A percentile compares a stretch with the other conserved stretches of the same genome.
Evolutionary conservation across 2,888 invertebrate species (phyloP).

Genomic region (Geotrupes spiniger): DNA sequence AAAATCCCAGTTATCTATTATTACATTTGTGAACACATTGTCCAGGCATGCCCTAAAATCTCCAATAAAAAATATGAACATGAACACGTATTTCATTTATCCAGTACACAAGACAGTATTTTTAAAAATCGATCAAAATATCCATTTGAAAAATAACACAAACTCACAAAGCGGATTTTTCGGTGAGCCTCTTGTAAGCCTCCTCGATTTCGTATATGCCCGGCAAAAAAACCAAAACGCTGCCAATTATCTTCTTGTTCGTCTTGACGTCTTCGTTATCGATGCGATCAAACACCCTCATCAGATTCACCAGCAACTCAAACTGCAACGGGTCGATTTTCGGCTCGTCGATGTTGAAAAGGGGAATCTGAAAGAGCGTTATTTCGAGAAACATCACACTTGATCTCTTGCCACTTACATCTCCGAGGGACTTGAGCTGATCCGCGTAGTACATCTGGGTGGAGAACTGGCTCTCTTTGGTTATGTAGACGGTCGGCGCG

Average conservation of each 20-base stretch:
- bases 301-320: constrained; percentile 50
- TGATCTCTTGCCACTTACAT: constrained; percentile 34
- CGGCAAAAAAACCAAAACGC: constrained; percentile 86
- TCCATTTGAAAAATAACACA: neutral
- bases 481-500: constrained; percentile 59
- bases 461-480: constrained; percentile 54
- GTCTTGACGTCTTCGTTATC: constrained; percentile 48
- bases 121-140: neutral
- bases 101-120: neutral
- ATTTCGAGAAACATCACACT: constrained; percentile 7
- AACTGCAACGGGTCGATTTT: constrained; percentile 44
- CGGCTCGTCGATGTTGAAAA: constrained; percentile 60
- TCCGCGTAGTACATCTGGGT: constrained; percentile 66
- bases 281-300: constrained; percentile 64
- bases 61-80: too few species aligned
- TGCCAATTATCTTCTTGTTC: constrained; percentile 46
- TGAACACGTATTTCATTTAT: too few species aligned
- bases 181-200: constrained; percentile 52
- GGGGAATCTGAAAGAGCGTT: constrained; percentile 53
- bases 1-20: too few species aligned
- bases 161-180: constrained; percentile 13
- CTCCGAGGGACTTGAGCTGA: constrained; percentile 40
- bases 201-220: constrained; percentile 83
- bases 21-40: too few species aligned
- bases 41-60: too few species aligned